Conservation (phyloP, 2,888 invertebrate genomes). For the Drosophila pullipes region DNA sequence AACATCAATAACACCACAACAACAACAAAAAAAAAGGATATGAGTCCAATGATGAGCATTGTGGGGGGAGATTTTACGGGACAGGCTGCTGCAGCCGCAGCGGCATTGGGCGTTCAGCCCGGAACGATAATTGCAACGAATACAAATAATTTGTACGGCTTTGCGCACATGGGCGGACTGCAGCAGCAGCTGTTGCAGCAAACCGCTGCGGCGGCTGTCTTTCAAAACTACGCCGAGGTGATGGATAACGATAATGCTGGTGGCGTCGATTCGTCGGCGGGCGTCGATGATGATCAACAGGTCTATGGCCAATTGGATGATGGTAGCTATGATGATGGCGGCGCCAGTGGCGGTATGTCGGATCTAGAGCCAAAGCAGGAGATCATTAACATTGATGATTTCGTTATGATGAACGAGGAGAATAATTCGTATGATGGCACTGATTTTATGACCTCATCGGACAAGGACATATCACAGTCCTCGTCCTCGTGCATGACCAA, state of each 20-base stretch:
- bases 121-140: slow-evolving; percentile 81
- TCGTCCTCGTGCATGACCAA: slow-evolving; percentile 71
- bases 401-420: slow-evolving; percentile 85
- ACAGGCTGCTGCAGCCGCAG: slow-evolving; percentile 83
- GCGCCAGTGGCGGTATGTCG: slow-evolving; percentile 68
- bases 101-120: slow-evolving; percentile 82
- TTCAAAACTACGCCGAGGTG: slow-evolving; percentile 83
- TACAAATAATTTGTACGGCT: slow-evolving; percentile 83
- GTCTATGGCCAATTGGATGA: slow-evolving; percentile 79
- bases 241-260: slow-evolving; percentile 70
- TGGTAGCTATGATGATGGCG: slow-evolving; percentile 72
- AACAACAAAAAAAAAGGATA: slow-evolving; percentile 76
- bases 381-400: slow-evolving; percentile 85
- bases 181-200: slow-evolving; percentile 85
- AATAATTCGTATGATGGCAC: slow-evolving; percentile 84
- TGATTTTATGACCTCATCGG: slow-evolving; percentile 80
- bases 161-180: slow-evolving; percentile 84
- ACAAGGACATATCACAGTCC: slow-evolving; percentile 77
- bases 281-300: slow-evolving; percentile 71
- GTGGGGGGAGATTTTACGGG: slow-evolving; percentile 85
- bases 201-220: slow-evolving; percentile 82
- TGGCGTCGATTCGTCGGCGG: slow-evolving; percentile 47
- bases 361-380: slow-evolving; percentile 83
- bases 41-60: slow-evolving; percentile 86
- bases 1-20: slow-evolving; percentile 36